Conservation (phyloP, 2,113 vertebrate genomes). For the Microtus ochrogaster region DNA sequence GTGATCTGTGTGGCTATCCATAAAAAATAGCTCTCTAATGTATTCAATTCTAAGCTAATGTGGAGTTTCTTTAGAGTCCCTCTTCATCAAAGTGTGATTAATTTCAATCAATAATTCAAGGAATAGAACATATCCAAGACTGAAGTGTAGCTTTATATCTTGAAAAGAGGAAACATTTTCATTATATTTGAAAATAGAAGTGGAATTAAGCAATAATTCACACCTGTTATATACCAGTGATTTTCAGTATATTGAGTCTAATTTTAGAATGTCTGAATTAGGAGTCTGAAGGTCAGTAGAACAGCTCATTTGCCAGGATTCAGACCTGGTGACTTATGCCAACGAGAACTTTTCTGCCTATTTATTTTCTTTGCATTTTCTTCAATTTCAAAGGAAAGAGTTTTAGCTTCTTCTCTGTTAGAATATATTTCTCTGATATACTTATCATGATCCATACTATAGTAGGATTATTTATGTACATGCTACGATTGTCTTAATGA, state of each 20-base stretch:
- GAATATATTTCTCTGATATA: neutral
- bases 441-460: neutral
- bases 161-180: neutral
- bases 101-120: slow-evolving; percentile 6
- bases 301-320: neutral
- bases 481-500: neutral
- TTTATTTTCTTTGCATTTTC: too few relatives aligned
- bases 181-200: neutral
- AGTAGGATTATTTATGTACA: neutral
- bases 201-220: neutral
- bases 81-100: too few relatives aligned
- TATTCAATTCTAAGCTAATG: too few relatives aligned
- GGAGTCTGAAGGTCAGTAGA: neutral
- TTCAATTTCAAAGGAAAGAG: neutral
- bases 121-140: neutral
- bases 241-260: neutral
- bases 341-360: neutral
- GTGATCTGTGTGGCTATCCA: too few relatives aligned
- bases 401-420: neutral
- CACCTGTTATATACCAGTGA: too few relatives aligned
- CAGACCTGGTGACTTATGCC: neutral
- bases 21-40: too few relatives aligned
- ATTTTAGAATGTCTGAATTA: neutral
- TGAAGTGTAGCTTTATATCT: neutral
- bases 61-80: neutral